Evolutionary conservation across 2,888 invertebrate genomes (phyloP), one percentile per base, ranked within the genome.

Genomic region (Synanthedon myopaeformis): DNA sequence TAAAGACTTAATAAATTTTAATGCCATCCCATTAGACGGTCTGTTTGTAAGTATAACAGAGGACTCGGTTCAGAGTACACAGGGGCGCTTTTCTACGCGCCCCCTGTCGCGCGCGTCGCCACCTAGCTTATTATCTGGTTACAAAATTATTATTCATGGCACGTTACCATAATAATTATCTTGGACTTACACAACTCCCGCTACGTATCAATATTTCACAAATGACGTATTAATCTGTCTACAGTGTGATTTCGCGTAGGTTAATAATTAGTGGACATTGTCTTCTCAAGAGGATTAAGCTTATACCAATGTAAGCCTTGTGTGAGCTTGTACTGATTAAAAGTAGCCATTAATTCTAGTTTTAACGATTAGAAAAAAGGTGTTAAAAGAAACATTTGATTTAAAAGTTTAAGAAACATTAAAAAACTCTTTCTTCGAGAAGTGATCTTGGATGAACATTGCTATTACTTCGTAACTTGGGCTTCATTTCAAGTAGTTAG

Each of bases 131-230:
- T 67, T 67, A 65, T 64, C 61, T 55, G 63, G 58, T 72, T 67
- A 71, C 70, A 60, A 67, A 72, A 74, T 77, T 76, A 75, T 70
- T 79, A 81, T 77, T 76, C 74, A 77, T 68, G 66, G 66, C 74
- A 74, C 72, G 73, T 74, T 64, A 59, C 63, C 58, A 67, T 65
- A 70, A 35, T 45, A 17, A 74, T 76, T 72, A 78, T 73, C 71
- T 69, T 58, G 62, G 65, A 65, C 61, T 66, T 65, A 65, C 65
- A 63, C 58, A 63, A 58, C 57, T 65, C 65, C 62, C 54, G 28
- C 19, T 56, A 55, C 58, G 57, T 68, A 68, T 69, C 68, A 73
- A 69, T 70, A 68, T 70, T 67, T 67, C 61, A 66, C 11, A 60
- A 62, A 56, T 59, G 58, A 60, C 55, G 62, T 41, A 54, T 51